Evolutionary conservation across 37 sponge, comb jelly and placozoan genomes (phyloP), one percentile per base, ranked within the genome.

Genomic region (Halichondria panicea): DNA sequence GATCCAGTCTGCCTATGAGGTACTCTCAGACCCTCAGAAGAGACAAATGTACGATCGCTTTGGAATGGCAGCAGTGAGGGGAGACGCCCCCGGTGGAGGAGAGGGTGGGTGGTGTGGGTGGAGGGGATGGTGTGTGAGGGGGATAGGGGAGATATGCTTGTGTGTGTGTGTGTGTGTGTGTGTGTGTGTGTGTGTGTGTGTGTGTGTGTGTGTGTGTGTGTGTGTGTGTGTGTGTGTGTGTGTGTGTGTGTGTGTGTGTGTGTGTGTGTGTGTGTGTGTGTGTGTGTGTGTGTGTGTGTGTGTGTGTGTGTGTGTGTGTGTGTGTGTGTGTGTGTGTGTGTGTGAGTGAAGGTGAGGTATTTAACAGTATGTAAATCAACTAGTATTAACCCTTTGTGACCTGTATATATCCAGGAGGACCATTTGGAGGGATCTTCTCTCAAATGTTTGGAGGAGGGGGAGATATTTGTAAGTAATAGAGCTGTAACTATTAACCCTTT

Each of bases 11-110:
- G 94, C 94, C 30, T 90, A 94, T 65, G 88, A 88, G 22, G 44
- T 94, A 11, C 72, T 94, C 24, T 91, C 82, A 3, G 88, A 94
- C 63, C 45, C 87, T 12, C 63, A 89, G 22, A 94, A 83, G 72
- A 73, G 94, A 55, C 80, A 89, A 42, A 70, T 79, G 34, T 94
- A 94, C 48, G 93, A 92, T 42, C 56, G 66, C 13, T 92, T 63
- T 77, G 91, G 89, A 15, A 62, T 89, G 62, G 78, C 70, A 1
- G 90, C 63, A 22, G 75, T 90, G 5, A 76, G 62, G 32, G 93
- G 76, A 3, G 87, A 74, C n/a, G n/a, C n/a, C n/a, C 53, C 45
- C 33, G 57, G 68, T 36, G 81, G 81, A 70, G 25, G 24, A 13
- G 56, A 2, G 13, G 63, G 68, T 32, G 11, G 15, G 52, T 15